Evolutionary conservation across 2,888 invertebrate genomes (phyloP), one percentile per base, ranked within the genome.

Genomic region (Eristalis tenax): DNA sequence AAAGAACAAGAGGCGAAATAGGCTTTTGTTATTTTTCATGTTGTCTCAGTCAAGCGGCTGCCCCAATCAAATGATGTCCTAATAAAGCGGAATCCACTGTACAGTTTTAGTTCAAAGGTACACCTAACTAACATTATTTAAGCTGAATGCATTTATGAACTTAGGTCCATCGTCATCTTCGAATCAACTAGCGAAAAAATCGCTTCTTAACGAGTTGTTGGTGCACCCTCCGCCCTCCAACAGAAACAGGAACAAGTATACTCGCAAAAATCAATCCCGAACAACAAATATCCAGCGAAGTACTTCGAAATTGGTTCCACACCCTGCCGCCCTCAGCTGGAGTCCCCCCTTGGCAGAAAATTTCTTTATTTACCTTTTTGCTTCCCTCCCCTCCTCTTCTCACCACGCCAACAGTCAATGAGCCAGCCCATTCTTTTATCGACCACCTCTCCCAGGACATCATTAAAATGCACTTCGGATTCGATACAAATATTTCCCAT

Each of bases 401-500:
- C 6, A 8, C 6, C 18, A 0, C 6, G 1, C 6, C 43, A n/a
- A 5, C 5, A 35, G 35, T 35, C 38, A 13, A 38, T 13, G 38
- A 38, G 18, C 50, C 50, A 6, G 6, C 43, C 43, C 50, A 43
- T 43, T 43, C 50, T 18, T 50, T 50, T n/a, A 50, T 50, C 50
- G 50, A 50, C 50, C 50, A 18, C 50, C 64, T 69, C 35, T 68
- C 81, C 56, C 26, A 50, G 66, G 76, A 75, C 85, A 86, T 78
- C 88, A 83, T 88, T 78, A 78, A 87, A 87, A 83, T 78, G 83
- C 83, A 79, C 74, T 83, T 81, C 75, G 35, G 76, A 80, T 80
- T 77, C 79, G 78, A 82, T 83, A 81, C 74, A 83, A 83, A 84
- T 85, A 88, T 82, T 84, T 82, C 88, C 87, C 88, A 83, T 88